Evolutionary conservation across 2,888 invertebrate genomes (phyloP), one percentile per base, ranked within the genome.

Genomic region (Scaptomyza flava): DNA sequence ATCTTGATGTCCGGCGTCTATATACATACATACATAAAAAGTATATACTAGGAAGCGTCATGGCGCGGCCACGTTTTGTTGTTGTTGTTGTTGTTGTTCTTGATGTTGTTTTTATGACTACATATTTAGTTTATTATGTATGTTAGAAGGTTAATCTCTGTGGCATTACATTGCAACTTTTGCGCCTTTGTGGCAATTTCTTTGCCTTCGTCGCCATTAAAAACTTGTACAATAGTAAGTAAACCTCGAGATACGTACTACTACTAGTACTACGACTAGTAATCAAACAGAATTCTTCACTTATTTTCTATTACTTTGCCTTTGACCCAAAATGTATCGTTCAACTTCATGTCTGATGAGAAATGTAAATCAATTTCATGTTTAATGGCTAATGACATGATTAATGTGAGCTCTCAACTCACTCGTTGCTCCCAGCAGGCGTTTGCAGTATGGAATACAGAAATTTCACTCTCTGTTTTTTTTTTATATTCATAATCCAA

Each of bases 71-170:
- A 68, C 56, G 68, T 56, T 57, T 57, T 43, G 36, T 46, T 5
- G 23, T 23, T 23, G 23, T 8, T 27, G 8, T 8, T 11, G 33
- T 42, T 17, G 6, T 41, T 54, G n/a, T 36, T 30, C 51, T 14
- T 58, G 17, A 17, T 68, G 60, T 51, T 59, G 34, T 74, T 63
- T 71, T 74, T 70, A 60, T 59, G 68, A 74, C 74, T 71, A 71
- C 72, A 76, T 76, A 77, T 76, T 82, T 81, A 76, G 72, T 68
- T 72, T 74, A 67, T 70, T 81, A 83, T 79, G 77, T 87, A 70
- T 89, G 83, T 79, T 87, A 80, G 85, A 89, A 89, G 89, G 85
- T 88, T 89, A 87, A 88, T 83, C 83, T 81, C 54, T 61, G 66
- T 52, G 72, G 84, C 84, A 73, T 84, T 86, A 81, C 81, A 72